Evolutionary conservation across 2,888 invertebrate species (phyloP), one percentile per base, ranked within the genome.

Genomic region (Stenurella melanura): DNA sequence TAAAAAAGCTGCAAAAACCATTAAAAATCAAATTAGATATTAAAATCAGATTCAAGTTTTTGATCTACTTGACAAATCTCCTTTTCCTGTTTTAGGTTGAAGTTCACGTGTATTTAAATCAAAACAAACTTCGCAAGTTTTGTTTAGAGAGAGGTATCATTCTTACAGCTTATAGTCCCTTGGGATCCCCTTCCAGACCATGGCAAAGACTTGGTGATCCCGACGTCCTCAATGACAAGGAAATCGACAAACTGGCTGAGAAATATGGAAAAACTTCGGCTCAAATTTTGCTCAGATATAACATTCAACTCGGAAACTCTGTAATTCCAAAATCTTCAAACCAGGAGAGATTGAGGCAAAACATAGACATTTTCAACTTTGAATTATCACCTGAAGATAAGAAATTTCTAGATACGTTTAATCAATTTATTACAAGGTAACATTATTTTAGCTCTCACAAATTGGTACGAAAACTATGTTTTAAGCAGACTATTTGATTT

Each of bases 291-390:
- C 91, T 95, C 66, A 92, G 93, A 89, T 93, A 81, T n/a, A 50
- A 26, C 7, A n/a, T 93, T 68, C 94, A 96, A 84, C 92, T 94
- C 66, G 94, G 93, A 9, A 91, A 93, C 79, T 92, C 94, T 54
- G 94, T 94, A 30, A 95, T 96, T 81, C 96, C 96, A 0, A 96
- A 96, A 87, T 95, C 96, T 0, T 94, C 95, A 18, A 95, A 91
- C 0, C 93, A 93, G 80, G 88, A 91, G 0, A 91, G 94, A 83
- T 93, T 95, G 86, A 90, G 90, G 75, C 90, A 93, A 84, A 93
- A 96, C 88, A 93, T 94, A 82, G 87, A 94, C 78, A 93, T 96
- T 7, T 93, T 94, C 81, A 94, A 95, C 88, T 96, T 96, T 87
- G 91, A 93, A 81, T 89, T 96, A 81, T 90, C 91, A 0, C 83